These are phyloP conservation scores for Euura lappo DNA, from an alignment of 1,140 invertebrate genomes.

Conservation along the genomic window DNA sequence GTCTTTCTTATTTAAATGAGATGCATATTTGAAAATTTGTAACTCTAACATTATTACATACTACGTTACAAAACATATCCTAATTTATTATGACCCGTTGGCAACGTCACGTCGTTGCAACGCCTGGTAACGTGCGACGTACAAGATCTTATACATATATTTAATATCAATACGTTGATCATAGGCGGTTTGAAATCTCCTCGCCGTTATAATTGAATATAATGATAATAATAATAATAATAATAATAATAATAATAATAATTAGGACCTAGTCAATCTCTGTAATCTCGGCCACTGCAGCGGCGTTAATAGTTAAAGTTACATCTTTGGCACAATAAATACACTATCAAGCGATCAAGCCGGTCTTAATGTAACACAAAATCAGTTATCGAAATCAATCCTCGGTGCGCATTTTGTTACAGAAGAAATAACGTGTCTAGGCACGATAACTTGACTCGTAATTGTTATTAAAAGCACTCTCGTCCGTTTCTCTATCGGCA, in stretches of 20 bases:
- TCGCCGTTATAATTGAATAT: too few relatives aligned
- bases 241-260: too few relatives aligned
- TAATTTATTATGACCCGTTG: background rate
- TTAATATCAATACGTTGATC: too few relatives aligned
- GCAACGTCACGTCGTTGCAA: background rate
- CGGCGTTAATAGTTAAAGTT: constrained; percentile 28
- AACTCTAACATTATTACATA: background rate
- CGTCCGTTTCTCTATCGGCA: background rate
- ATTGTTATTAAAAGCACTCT: constrained; percentile 18
- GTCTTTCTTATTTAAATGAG: background rate
- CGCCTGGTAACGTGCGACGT: background rate
- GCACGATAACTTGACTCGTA: background rate
- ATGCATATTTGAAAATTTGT: background rate
- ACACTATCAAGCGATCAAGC: constrained; percentile 32
- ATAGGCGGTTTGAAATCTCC: too few relatives aligned
- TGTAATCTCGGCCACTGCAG: too few relatives aligned
- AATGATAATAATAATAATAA: too few relatives aligned
- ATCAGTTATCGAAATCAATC: constrained; percentile 20
- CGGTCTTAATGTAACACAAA: constrained; percentile 32
- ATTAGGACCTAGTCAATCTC: background rate
- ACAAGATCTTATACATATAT: too few relatives aligned
- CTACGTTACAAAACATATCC: constrained; percentile 5
- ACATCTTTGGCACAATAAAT: constrained; percentile 59
- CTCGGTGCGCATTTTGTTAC: background rate
- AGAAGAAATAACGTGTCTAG: background rate